Base-by-base conservation (phyloP, 2,888 invertebrate species). In the Pyralis farinalis region DNA sequence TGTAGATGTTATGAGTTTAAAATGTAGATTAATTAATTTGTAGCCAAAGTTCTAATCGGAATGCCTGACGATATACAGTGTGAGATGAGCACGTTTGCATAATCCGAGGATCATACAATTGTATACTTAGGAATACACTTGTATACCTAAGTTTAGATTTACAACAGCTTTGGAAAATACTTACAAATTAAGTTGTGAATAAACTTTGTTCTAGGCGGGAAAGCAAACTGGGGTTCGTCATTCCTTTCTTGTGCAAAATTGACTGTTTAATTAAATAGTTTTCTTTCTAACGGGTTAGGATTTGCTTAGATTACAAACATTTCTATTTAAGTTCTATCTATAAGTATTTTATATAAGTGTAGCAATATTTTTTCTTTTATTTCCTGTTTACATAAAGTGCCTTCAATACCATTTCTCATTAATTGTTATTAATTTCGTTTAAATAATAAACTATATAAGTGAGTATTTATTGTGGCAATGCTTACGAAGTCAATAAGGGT, bases 1-100 rank as follows among this genome's bases (percentile, higher is more conserved):
- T 85, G 79, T 75, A 79, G 77, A 71, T 72, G 52, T 77, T 74
- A 71, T 65, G 64, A 76, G 75, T 78, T 76, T 78, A 74, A 74
- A 63, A 56, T 55, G 66, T 70, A 46, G 37, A 41, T 31, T 61
- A 62, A 66, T 58, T 66, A 61, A 59, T 62, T 49, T 52, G 53
- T 70, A 72, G 72, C 82, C 82, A 83, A 82, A 83, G 80, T 47
- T 51, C 43, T 45, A 42, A 27, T 33, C 35, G 40, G 36, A 25
- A 25, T 25, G 25, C 7, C n/a, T 7, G 16, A 16, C 16, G 4
- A 16, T 16, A 16, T 16, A 16, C 16, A n/a, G n/a, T n/a, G n/a
- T 16, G 16, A 16, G 16, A 2, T 16, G 4, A 2, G 16, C 16
- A 16, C 16, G 3, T 16, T 16, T 16, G 4, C 2, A 16, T n/a